Evolutionary conservation across 2,888 invertebrate species (phyloP).

Genomic region (Neocrepidodera transversa): DNA sequence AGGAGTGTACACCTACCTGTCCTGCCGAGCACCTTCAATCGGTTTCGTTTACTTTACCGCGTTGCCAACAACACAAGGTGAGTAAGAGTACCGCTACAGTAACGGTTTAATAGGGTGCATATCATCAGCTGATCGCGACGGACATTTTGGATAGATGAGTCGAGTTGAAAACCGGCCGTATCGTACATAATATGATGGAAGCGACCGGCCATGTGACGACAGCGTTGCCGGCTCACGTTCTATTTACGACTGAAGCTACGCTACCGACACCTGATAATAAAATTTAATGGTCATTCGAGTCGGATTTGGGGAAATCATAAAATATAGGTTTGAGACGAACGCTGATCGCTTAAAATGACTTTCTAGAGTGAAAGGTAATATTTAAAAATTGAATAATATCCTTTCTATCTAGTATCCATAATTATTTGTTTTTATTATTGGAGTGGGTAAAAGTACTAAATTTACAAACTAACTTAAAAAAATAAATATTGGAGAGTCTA

Average conservation of each 20-base stretch:
- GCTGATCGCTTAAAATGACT: not conserved
- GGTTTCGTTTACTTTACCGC: constrained; percentile 20
- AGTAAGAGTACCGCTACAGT: constrained; percentile 6
- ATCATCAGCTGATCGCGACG: constrained; percentile 51
- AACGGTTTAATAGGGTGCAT: constrained; percentile 18
- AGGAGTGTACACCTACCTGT: constrained; percentile 61
- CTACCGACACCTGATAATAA: not conserved
- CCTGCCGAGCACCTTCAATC: constrained; percentile 51
- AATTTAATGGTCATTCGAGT: not conserved
- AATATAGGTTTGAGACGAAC: not conserved
- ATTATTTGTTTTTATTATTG: too few species aligned
- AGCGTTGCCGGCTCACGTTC: constrained; percentile 3
- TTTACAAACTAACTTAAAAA: too few species aligned
- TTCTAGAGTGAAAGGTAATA: too few species aligned
- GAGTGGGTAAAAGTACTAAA: too few species aligned
- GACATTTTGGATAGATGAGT: constrained; percentile 45
- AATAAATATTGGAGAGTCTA: too few species aligned
- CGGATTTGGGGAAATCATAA: not conserved
- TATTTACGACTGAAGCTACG: not conserved
- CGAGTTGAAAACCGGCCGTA: constrained; percentile 15
- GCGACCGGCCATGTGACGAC: constrained; percentile 22
- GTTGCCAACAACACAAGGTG: constrained; percentile 34
- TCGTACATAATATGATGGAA: constrained; percentile 17
- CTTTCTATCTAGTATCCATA: too few species aligned
- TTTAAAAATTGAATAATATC: too few species aligned